phyloP scores from a whole-genome alignment of 2,888 invertebrate species.

The Eulithis testata region DNA sequence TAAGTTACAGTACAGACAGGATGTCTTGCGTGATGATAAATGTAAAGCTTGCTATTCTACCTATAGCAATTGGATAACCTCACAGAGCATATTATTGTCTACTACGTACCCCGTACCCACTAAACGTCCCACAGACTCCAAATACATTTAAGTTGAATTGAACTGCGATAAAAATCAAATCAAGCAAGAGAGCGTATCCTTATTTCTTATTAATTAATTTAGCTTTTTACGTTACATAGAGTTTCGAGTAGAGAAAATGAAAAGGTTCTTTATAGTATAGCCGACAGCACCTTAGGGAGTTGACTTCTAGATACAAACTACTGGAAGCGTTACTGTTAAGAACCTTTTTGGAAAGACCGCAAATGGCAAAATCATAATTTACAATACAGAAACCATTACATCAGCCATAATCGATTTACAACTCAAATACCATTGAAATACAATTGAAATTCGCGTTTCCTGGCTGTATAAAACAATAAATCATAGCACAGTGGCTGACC shows the following conservation, averaged over 20 bases:
- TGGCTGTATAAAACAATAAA: slow-evolving; percentile 20
- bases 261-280: neutral
- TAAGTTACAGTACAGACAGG: too few species aligned
- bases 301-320: slow-evolving; percentile 13
- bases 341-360: slow-evolving; percentile 1
- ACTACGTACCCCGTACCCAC: too few species aligned
- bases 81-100: too few species aligned
- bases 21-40: too few species aligned
- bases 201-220: too few species aligned
- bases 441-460: slow-evolving; percentile 16
- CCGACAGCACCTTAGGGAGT: slow-evolving; percentile 20
- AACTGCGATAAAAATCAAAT: too few species aligned
- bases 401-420: slow-evolving; percentile 14
- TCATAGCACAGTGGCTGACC: slow-evolving; percentile 29
- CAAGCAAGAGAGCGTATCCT: too few species aligned
- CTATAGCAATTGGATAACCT: too few species aligned
- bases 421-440: slow-evolving; percentile 11
- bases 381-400: neutral
- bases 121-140: neutral
- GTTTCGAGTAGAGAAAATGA: too few species aligned
- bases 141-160: too few species aligned
- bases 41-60: too few species aligned
- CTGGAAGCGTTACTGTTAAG: slow-evolving; percentile 1
- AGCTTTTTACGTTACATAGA: too few species aligned
- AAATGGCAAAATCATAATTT: slow-evolving; percentile 14